Evolutionary conservation across 2,888 invertebrate genomes (phyloP).

Genomic region (Sarcophaga rosellei): DNA sequence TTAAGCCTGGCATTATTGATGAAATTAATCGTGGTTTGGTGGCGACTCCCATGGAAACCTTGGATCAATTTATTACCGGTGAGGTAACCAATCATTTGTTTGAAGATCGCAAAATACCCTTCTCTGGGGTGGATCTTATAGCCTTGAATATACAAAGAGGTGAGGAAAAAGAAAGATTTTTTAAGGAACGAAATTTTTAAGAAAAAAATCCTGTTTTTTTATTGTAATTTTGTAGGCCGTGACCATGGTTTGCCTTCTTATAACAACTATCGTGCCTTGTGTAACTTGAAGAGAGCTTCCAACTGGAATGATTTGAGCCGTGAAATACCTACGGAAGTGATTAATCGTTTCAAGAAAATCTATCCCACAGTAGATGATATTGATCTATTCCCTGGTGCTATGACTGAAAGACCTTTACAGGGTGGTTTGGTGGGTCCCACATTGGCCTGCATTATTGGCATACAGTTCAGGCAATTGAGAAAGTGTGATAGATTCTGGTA

Average conservation of each 20-base stretch:
- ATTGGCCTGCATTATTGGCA: slow-evolving; percentile 96
- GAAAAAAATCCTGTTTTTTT: slow-evolving; percentile 35
- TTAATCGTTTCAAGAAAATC: slow-evolving; percentile 88
- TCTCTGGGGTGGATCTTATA: slow-evolving; percentile 96
- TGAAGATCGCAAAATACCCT: slow-evolving; percentile 93
- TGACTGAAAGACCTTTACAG: slow-evolving; percentile 93
- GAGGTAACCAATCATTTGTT: slow-evolving; percentile 97
- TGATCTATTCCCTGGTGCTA: slow-evolving; percentile 96
- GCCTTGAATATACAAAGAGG: slow-evolving; percentile 93
- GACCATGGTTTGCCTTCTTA: slow-evolving; percentile 95
- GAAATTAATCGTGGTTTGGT: slow-evolving; percentile 92
- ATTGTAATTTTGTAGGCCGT: slow-evolving; percentile 82
- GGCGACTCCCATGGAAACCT: slow-evolving; percentile 94
- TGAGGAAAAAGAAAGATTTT: slow-evolving; percentile 68
- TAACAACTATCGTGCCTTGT: slow-evolving; percentile 94
- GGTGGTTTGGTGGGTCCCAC: slow-evolving; percentile 97
- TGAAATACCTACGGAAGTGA: slow-evolving; percentile 93
- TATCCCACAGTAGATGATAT: slow-evolving; percentile 97
- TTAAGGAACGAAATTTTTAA: background rate
- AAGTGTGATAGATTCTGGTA: slow-evolving; percentile 97
- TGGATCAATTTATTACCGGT: slow-evolving; percentile 96
- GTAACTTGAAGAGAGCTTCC: slow-evolving; percentile 92
- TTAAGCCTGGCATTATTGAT: slow-evolving; percentile 89
- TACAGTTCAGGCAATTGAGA: slow-evolving; percentile 93
- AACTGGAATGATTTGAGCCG: slow-evolving; percentile 93